Percentiles rank a stretch among this genome's conserved stretches.
These are phyloP conservation scores for Nestor notabilis DNA, from an alignment of 2,113 vertebrate genomes.

Conservation along the genomic window DNA sequence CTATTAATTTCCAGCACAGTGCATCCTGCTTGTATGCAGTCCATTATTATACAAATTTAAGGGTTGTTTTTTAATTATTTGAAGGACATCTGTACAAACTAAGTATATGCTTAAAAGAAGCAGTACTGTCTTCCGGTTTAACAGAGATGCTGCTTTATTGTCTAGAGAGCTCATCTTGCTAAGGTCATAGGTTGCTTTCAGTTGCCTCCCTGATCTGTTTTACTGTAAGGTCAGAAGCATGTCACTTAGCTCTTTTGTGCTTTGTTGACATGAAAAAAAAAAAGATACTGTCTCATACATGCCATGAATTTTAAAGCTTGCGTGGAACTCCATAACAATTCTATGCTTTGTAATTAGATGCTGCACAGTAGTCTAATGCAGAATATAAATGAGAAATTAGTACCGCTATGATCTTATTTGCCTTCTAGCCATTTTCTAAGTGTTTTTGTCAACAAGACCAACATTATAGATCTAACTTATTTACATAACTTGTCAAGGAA, in stretches of 20 bases:
- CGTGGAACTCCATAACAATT: neutral
- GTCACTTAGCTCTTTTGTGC: neutral
- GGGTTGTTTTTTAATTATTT: neutral
- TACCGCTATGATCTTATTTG: neutral
- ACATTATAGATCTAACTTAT: neutral
- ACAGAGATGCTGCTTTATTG: neutral
- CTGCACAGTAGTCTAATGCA: neutral
- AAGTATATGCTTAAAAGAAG: neutral
- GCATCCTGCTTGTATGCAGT: neutral
- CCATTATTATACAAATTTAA: neutral
- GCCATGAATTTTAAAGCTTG: neutral
- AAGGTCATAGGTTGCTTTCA: neutral
- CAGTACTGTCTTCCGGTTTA: neutral
- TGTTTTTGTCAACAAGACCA: neutral
- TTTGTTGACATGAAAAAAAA: neutral
- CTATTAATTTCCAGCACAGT: neutral
- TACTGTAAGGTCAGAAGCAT: neutral
- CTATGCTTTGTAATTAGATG: neutral
- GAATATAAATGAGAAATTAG: neutral
- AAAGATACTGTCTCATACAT: neutral
- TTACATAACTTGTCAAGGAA: neutral
- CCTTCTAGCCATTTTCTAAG: neutral
- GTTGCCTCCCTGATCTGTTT: neutral
- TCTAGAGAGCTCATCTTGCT: neutral
- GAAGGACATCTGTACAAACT: constrained; percentile 1